Conservation (phyloP, 1,140 invertebrate genomes). For the Saccostrea cuccullata region DNA sequence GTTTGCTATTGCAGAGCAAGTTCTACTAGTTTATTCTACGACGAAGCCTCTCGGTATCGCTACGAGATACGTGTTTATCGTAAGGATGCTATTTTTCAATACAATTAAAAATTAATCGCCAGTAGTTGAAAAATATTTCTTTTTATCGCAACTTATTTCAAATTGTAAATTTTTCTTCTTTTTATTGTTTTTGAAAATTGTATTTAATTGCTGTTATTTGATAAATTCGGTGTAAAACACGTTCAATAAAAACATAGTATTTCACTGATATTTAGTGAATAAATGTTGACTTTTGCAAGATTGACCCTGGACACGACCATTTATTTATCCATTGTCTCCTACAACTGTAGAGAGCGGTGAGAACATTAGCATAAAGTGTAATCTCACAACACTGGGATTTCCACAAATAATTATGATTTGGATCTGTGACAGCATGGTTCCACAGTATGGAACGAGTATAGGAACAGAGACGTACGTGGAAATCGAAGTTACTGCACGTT, state of each 20-base stretch:
- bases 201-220: too few relatives aligned
- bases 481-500: not conserved
- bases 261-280: too few relatives aligned
- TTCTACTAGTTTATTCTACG: not conserved
- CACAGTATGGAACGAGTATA: not conserved
- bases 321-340: not conserved
- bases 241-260: too few relatives aligned
- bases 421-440: not conserved
- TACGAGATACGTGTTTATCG: not conserved
- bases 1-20: not conserved
- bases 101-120: too few relatives aligned
- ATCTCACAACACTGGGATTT: not conserved
- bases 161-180: too few relatives aligned
- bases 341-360: not conserved
- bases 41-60: not conserved
- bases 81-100: too few relatives aligned
- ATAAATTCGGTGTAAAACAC: too few relatives aligned
- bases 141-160: too few relatives aligned
- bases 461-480: not conserved
- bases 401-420: not conserved
- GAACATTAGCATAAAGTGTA: not conserved
- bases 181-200: too few relatives aligned
- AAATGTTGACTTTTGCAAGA: not conserved
- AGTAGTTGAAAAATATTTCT: too few relatives aligned
- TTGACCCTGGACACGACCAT: not conserved